Conservation (phyloP, 1,140 invertebrate species). For the Cyclina sinensis region DNA sequence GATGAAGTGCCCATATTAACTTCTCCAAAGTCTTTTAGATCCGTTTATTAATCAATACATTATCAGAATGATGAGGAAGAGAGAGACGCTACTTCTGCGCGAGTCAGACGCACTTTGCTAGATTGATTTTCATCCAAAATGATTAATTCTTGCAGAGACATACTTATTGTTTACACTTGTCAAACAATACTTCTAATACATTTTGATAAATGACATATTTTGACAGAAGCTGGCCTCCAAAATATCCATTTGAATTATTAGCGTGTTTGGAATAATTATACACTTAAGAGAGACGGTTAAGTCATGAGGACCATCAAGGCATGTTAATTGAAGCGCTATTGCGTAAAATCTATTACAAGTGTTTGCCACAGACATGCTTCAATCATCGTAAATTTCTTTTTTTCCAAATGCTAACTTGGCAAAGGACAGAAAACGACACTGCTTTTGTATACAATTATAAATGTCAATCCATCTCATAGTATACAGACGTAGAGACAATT, state of each 20-base stretch:
- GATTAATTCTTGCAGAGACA: constrained; percentile 61
- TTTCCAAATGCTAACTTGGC: background rate
- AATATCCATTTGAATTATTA: constrained; percentile 68
- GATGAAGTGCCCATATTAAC: background rate
- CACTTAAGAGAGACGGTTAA: background rate
- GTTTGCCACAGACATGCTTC: background rate
- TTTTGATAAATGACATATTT: constrained; percentile 67
- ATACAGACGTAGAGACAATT: too few species aligned
- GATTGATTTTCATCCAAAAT: constrained; percentile 58
- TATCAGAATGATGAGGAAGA: constrained; percentile 11
- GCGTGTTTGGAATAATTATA: constrained; percentile 61
- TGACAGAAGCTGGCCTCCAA: constrained; percentile 57
- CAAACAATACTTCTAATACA: constrained; percentile 62
- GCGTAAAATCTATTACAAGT: constrained; percentile 25
- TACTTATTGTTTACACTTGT: constrained; percentile 68
- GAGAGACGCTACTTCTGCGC: background rate
- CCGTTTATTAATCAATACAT: constrained; percentile 59
- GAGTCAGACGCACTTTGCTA: constrained; percentile 43
- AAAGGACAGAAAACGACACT: background rate
- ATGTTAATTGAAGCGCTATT: background rate
- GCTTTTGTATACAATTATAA: background rate
- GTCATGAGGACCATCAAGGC: background rate
- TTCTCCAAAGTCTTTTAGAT: constrained; percentile 21
- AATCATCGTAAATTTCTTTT: background rate
- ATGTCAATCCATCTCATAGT: too few species aligned